Conservation (phyloP, 2,113 vertebrate species). For the Saccopteryx bilineata region DNA sequence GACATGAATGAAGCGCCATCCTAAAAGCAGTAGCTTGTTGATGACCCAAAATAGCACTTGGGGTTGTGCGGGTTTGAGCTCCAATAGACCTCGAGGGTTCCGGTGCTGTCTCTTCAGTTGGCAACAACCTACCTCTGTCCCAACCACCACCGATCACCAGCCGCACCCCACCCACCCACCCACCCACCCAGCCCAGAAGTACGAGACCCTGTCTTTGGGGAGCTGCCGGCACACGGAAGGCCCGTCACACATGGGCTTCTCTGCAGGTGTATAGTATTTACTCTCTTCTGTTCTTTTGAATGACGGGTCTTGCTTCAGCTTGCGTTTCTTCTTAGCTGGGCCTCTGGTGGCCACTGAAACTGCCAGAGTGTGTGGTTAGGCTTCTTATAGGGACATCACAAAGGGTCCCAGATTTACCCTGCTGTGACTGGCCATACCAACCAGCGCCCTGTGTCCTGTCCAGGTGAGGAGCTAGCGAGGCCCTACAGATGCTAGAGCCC, state of each 20-base stretch:
- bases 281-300: background rate
- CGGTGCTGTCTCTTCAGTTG: slow-evolving; percentile 90
- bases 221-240: slow-evolving; percentile 79
- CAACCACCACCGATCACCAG: slow-evolving; percentile 86
- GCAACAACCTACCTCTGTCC: slow-evolving; percentile 87
- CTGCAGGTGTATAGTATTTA: background rate
- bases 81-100: slow-evolving; percentile 82
- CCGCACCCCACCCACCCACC: slow-evolving; percentile 88
- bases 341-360: background rate
- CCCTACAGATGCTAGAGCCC: background rate
- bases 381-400: background rate
- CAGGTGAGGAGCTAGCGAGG: fast-evolving
- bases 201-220: slow-evolving; percentile 73
- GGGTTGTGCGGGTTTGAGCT: background rate
- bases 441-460: background rate
- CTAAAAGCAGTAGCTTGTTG: background rate
- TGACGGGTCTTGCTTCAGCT: background rate
- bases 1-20: background rate
- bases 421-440: fast-evolving
- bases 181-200: slow-evolving; percentile 83
- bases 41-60: background rate
- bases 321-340: background rate
- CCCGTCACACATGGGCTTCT: background rate
- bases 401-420: background rate
- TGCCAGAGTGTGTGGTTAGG: background rate